Conservation (phyloP, 2,888 invertebrate species). For the Invenusta paracnida region DNA sequence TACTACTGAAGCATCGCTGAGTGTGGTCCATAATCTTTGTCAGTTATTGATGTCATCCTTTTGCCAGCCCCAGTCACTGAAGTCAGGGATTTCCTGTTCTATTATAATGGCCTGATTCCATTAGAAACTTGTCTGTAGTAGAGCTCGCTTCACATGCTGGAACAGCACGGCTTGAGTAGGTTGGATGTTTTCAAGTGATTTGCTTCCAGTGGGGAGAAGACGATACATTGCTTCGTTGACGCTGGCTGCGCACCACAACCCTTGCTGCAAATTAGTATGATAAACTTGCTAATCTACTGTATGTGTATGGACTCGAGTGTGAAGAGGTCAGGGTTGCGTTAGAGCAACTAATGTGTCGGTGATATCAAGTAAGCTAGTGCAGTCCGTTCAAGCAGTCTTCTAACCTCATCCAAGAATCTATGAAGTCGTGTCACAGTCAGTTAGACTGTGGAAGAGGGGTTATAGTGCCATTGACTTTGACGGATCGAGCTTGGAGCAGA, state of each 20-base stretch:
- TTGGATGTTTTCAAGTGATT: background rate
- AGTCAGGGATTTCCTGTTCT: conserved; percentile 18
- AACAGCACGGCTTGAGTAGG: conserved; percentile 17
- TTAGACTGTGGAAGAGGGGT: conserved; percentile 16
- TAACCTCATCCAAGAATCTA: conserved; percentile 10
- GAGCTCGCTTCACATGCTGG: conserved; percentile 19
- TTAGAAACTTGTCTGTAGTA: background rate
- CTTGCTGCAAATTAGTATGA: background rate
- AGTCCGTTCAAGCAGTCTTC: conserved; percentile 1
- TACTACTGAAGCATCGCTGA: conserved; percentile 14
- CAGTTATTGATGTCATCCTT: background rate
- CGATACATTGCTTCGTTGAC: conserved; percentile 11
- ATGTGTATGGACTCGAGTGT: conserved; percentile 25
- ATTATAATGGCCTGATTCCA: conserved; percentile 6
- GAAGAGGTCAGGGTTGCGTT: background rate
- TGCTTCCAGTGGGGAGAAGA: conserved; percentile 2
- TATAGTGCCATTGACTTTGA: background rate
- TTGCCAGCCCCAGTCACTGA: conserved; percentile 29
- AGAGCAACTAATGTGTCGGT: background rate
- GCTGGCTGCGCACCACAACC: conserved; percentile 14
- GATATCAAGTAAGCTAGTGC: background rate
- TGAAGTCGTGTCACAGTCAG: conserved; percentile 18
- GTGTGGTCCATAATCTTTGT: conserved; percentile 15
- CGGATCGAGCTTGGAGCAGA: conserved; percentile 3
- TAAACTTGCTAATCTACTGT: background rate